phyloP scores from a whole-genome alignment of 1,140 invertebrate genomes.

The Papilio machaon region DNA sequence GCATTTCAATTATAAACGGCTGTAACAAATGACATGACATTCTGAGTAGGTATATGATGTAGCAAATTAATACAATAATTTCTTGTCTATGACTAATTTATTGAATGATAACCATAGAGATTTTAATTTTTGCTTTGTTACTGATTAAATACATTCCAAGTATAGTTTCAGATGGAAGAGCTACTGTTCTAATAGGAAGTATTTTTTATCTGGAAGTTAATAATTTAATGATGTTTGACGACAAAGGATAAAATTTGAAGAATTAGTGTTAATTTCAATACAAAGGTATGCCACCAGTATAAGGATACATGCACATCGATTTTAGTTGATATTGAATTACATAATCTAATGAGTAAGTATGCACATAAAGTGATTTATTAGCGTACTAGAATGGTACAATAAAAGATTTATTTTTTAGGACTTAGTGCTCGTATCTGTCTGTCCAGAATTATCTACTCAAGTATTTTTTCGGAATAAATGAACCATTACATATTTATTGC shows the following conservation, averaged over 20 bases:
- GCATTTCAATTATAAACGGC: not conserved
- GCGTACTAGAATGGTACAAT: too few relatives aligned
- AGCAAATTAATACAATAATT: constrained; percentile 26
- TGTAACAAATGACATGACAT: constrained; percentile 12
- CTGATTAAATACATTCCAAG: not conserved
- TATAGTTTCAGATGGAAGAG: not conserved
- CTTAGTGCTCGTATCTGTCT: too few relatives aligned
- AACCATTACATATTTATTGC: too few relatives aligned
- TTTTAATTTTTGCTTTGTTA: constrained; percentile 1
- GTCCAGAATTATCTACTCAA: too few relatives aligned
- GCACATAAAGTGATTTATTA: too few relatives aligned
- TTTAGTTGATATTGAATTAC: too few relatives aligned
- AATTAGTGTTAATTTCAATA: not conserved
- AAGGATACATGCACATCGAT: too few relatives aligned
- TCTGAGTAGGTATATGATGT: not conserved
- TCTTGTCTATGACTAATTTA: constrained; percentile 18
- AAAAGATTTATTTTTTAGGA: too few relatives aligned
- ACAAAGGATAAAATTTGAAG: not conserved
- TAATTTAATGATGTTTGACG: not conserved
- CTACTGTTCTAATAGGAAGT: not conserved
- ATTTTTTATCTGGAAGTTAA: not conserved
- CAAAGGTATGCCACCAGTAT: too few relatives aligned
- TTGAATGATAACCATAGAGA: constrained; percentile 15
- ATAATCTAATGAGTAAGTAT: too few relatives aligned
- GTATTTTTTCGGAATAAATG: too few relatives aligned